These are phyloP conservation scores for Caenorhabditis drosophilae DNA, from an alignment of 2,888 invertebrate species.

Conservation along the genomic window DNA sequence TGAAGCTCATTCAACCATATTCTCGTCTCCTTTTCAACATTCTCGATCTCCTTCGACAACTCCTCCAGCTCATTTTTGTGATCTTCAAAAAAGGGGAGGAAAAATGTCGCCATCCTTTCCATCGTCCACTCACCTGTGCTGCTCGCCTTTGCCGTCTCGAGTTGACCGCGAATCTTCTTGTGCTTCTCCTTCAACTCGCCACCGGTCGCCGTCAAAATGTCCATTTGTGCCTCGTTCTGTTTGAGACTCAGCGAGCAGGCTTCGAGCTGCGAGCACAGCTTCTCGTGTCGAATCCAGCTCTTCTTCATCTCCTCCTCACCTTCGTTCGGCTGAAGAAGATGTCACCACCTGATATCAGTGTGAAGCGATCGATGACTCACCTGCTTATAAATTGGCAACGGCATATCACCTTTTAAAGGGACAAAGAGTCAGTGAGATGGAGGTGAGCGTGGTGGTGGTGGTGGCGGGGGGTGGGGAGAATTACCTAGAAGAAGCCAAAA, in stretches of 20 bases:
- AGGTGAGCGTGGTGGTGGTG: no score
- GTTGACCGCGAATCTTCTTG: slow-evolving; percentile 49
- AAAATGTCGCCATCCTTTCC: no score
- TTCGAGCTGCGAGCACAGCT: slow-evolving; percentile 40
- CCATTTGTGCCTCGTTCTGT: slow-evolving; percentile 61
- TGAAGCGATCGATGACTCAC: slow-evolving; percentile 7
- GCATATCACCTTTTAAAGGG: slow-evolving; percentile 11
- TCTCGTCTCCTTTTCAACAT: slow-evolving; percentile 55
- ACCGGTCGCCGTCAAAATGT: slow-evolving; percentile 64
- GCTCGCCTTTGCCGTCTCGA: slow-evolving; percentile 42
- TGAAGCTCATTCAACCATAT: slow-evolving; percentile 64
- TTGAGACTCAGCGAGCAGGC: slow-evolving; percentile 41
- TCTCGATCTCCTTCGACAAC: slow-evolving; percentile 44
- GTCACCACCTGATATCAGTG: neutral
- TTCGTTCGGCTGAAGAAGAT: slow-evolving; percentile 27
- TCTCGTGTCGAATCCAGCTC: slow-evolving; percentile 41
- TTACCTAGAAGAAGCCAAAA: no score
- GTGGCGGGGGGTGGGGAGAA: no score
- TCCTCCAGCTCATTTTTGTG: slow-evolving; percentile 32
- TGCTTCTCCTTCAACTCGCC: slow-evolving; percentile 55
- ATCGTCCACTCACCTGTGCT: no score
- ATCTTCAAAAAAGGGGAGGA: slow-evolving; percentile 3
- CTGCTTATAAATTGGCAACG: slow-evolving; percentile 33
- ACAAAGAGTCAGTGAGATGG: no score
- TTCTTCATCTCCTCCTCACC: slow-evolving; percentile 47